phyloP scores from a whole-genome alignment of 2,888 invertebrate genomes.

The Melipona beecheii region DNA sequence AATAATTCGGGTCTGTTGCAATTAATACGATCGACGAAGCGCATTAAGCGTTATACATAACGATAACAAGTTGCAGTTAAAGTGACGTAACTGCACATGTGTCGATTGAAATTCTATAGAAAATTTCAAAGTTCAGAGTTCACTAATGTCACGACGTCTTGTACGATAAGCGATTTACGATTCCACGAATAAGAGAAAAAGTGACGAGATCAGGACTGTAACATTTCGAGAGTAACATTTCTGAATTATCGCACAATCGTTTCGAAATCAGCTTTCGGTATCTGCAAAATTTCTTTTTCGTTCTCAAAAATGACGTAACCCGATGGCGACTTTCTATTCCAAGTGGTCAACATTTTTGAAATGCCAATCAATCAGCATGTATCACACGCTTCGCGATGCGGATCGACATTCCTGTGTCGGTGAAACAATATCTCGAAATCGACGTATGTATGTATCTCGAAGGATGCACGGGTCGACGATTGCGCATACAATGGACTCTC shows the following conservation, averaged over 20 bases:
- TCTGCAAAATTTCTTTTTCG: too few relatives aligned
- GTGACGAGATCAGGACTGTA: too few relatives aligned
- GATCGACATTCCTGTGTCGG: constrained; percentile 38
- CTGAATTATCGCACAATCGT: neutral
- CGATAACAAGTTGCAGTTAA: neutral
- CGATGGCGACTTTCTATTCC: constrained; percentile 8
- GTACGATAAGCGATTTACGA: neutral
- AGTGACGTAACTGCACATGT: neutral
- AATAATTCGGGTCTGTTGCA: neutral
- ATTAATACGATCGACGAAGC: constrained; percentile 4
- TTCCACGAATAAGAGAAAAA: neutral
- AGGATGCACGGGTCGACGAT: constrained; percentile 54
- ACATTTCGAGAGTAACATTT: neutral
- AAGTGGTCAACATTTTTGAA: constrained; percentile 38
- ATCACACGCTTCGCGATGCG: constrained; percentile 58
- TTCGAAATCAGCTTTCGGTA: neutral
- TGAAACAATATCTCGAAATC: constrained; percentile 44
- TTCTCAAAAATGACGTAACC: neutral
- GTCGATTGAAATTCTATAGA: neutral
- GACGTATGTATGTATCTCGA: constrained; percentile 36
- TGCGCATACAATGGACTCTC: constrained; percentile 47
- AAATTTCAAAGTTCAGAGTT: constrained; percentile 28
- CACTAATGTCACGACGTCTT: neutral
- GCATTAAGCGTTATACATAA: constrained; percentile 24
- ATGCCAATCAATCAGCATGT: constrained; percentile 48